These are phyloP conservation scores for Phocoena phocoena DNA, from an alignment of 2,113 vertebrate genomes.

Conservation along the genomic window DNA sequence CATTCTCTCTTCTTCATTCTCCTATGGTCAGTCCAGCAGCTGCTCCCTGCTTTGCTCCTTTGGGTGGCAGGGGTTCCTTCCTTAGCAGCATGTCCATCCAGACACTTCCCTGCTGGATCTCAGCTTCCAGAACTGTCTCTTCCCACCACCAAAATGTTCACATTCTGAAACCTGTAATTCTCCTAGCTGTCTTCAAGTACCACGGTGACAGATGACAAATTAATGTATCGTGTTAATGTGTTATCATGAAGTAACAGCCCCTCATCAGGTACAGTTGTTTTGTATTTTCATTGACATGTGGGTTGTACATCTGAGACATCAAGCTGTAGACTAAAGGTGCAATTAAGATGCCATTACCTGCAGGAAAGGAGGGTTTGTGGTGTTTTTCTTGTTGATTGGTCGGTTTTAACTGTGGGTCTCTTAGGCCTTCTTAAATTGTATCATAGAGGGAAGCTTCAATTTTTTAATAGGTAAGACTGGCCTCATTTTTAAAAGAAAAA, in stretches of 20 bases:
- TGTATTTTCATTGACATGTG: neutral
- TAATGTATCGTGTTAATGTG: neutral
- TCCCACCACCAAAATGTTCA: neutral
- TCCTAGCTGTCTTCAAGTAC: neutral
- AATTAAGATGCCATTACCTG: neutral
- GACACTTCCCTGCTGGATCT: neutral
- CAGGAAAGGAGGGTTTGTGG: neutral
- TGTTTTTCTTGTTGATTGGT: neutral
- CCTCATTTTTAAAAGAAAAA: neutral
- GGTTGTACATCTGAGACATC: neutral
- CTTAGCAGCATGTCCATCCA: neutral
- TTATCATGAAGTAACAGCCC: neutral
- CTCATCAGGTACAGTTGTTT: neutral
- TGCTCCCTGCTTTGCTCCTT: neutral
- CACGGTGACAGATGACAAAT: neutral
- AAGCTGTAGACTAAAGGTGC: neutral
- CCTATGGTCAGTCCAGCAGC: neutral
- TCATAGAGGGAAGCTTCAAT: neutral
- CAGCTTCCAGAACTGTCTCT: constrained; percentile 24
- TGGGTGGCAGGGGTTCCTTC: neutral
- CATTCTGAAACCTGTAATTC: neutral
- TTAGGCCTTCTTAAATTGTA: neutral
- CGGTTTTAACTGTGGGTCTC: neutral
- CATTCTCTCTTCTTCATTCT: neutral
- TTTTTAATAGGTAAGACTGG: neutral